Evolutionary conservation across 2,113 vertebrate genomes (phyloP), one percentile per base, ranked within the genome.

Genomic region (Aplodontia rufa): DNA sequence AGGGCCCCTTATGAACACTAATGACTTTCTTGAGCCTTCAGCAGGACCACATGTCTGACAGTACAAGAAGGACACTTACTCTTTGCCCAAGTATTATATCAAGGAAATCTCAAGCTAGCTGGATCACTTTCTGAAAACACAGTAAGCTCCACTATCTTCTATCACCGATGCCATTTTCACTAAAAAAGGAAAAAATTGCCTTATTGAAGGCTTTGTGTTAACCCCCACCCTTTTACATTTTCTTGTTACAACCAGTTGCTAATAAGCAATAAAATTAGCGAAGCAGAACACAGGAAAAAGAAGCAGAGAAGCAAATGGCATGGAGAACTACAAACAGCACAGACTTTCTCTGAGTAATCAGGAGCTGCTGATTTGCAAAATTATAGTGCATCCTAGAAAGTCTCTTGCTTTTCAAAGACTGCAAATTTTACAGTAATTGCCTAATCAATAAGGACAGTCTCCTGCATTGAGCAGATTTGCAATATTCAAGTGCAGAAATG

Each of bases 221-320:
- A 55, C 30, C 28, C 2, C 51, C 10, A n/a, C 28, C 51, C 13
- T 14, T 87, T 94, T 84, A 45, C 80, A 26, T 71, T 76, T 88
- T 69, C 64, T 37, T 60, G 53, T 93, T 47, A 42, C 14, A 85
- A 62, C 5, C 5, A 60, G 40, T 76, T 92, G 53, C 42, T 87
- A 95, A 45, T 85, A 68, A 93, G 30, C 22, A 84, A 81, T 60
- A 75, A 90, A 96, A 80, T 60, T n/a, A 95, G 40, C 84, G 86
- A 88, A 94, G 11, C 9, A 76, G 71, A 51, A 20, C 79, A 68
- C 13, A 90, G 40, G 13, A 51, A 91, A 81, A 55, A 87, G 17
- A 58, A 58, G 1, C 20, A 89, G 45, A 49, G 75, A 87, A 72
- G 28, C 42, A 90, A 93, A 72, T 14, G 12, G 19, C 26, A 64